Evolutionary conservation across 2,888 invertebrate species (phyloP), one percentile per base, ranked within the genome.

Genomic region (Cataglyphis albicans): DNA sequence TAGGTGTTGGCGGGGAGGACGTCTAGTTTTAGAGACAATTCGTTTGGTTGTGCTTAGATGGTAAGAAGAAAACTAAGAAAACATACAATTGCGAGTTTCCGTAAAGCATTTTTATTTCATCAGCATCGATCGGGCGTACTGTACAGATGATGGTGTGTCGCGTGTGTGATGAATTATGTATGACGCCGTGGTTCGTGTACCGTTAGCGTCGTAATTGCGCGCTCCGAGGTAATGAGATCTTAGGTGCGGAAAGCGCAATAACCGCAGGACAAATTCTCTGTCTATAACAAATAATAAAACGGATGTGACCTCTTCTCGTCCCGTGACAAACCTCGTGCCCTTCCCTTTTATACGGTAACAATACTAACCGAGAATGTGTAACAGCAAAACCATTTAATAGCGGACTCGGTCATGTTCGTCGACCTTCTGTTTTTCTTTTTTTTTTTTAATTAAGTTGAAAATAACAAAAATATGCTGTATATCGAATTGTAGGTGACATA

Each of bases 121-220:
- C 61, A 74, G 72, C 84, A 86, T 85, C 87, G 84, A 88, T 89
- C 80, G 73, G 75, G 82, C 84, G 83, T 87, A 88, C 83, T 85
- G 88, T 88, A 87, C 83, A 87, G 61, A n/a, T n/a, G n/a, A 76
- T 80, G 73, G 80, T 70, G 64, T 18, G 32, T 70, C 41, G 25
- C 32, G 15, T n/a, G 5, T 15, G n/a, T n/a, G 59, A 73, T n/a
- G 65, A 52, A 29, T 76, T 18, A 68, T 38, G 35, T 18, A 68
- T 38, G 35, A n/a, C 38, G 35, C 25, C 29, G 29, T 29, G 29
- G 32, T 35, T 75, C 64, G 38, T 29, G 21, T 68, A 18, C 10
- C 21, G 55, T 78, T 67, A 29, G n/a, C 41, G 52, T 61, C 29
- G 35, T 57, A 70, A 78, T 41, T 41, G 21, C 21, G 55, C 70